Conservation (phyloP, 2,797 vertebrate genomes). For the Neopelma chrysocephalum region DNA sequence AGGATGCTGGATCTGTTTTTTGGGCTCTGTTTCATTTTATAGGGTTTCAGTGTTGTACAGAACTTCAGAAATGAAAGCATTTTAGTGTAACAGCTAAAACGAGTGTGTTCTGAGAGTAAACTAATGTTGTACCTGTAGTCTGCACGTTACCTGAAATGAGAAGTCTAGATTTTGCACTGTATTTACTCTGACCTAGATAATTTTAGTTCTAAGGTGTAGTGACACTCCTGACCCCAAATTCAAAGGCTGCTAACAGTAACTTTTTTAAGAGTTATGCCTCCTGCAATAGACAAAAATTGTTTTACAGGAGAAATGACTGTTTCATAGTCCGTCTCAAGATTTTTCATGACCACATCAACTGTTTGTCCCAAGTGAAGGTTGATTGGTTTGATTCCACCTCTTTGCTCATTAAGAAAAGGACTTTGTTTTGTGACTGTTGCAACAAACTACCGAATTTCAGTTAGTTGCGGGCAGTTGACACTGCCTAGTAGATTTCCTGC, state of each 20-base stretch:
- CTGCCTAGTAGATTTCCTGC: background rate
- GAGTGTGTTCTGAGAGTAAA: background rate
- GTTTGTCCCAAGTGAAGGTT: background rate
- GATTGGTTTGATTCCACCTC: background rate
- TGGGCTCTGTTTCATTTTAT: background rate
- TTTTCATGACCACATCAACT: background rate
- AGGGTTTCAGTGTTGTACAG: background rate
- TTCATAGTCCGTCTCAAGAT: background rate
- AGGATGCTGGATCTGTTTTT: background rate
- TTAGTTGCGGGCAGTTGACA: accelerated
- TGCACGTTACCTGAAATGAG: background rate
- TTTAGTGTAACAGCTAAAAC: background rate
- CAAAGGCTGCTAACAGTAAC: background rate
- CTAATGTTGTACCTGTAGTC: background rate
- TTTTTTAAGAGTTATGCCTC: background rate
- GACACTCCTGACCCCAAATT: background rate
- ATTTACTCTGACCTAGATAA: background rate
- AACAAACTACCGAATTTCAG: background rate
- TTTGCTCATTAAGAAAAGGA: background rate
- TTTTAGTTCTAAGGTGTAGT: background rate
- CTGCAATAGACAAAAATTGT: background rate
- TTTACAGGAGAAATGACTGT: background rate
- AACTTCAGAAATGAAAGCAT: background rate
- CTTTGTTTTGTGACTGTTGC: background rate
- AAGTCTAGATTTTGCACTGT: background rate